phyloP scores from a whole-genome alignment of 2,888 invertebrate species.

The Sepiola atlantica region DNA sequence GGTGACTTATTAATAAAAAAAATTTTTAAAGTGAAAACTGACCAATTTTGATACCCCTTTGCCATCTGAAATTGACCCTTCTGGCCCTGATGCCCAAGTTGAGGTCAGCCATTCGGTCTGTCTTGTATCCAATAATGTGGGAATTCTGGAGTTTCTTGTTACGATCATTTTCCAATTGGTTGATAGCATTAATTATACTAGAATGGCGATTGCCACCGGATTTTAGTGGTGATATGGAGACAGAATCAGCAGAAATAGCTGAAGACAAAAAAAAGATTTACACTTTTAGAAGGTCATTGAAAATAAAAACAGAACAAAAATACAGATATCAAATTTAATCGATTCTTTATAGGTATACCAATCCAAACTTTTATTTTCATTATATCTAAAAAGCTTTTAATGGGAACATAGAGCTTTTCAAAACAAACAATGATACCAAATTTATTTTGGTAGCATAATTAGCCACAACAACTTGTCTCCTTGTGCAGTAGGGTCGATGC shows the following conservation, averaged over 20 bases:
- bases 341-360: no score
- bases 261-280: constrained; percentile 38
- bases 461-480: no score
- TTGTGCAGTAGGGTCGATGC: no score
- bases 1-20: background rate
- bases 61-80: constrained; percentile 93
- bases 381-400: no score
- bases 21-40: constrained; percentile 57
- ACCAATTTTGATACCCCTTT: constrained; percentile 89
- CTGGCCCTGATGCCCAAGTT: constrained; percentile 84
- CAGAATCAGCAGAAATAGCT: constrained; percentile 52
- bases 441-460: no score
- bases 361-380: no score
- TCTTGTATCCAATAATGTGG: constrained; percentile 81
- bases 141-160: constrained; percentile 79
- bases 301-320: background rate
- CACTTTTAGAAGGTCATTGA: background rate
- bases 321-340: background rate
- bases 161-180: constrained; percentile 80
- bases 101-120: constrained; percentile 78
- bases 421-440: no score
- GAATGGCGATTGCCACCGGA: constrained; percentile 47
- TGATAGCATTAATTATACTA: constrained; percentile 76
- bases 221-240: constrained; percentile 49
- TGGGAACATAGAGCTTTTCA: no score